These are phyloP conservation scores for Melanotaenia parkinsoni DNA, from an alignment of 2,797 vertebrate genomes.

Conservation along the genomic window DNA sequence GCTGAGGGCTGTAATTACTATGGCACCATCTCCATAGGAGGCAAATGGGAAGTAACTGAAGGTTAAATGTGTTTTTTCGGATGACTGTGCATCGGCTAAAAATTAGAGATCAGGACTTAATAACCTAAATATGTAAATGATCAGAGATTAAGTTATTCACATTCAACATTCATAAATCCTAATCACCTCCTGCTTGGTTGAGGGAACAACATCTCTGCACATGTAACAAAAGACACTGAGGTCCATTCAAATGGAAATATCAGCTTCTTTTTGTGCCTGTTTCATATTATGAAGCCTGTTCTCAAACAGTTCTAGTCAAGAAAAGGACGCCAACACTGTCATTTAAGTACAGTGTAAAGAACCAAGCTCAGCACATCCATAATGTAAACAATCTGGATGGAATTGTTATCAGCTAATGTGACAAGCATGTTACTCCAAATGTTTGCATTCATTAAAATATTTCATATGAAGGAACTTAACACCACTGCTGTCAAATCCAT, in stretches of 20 bases:
- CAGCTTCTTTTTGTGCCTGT: constrained; percentile 8
- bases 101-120: constrained; percentile 33
- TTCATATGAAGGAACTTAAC: constrained; percentile 42
- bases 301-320: constrained; percentile 5
- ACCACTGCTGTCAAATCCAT: constrained; percentile 34
- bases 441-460: constrained; percentile 60
- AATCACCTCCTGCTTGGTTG: constrained; percentile 20
- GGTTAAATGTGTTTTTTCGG: constrained; percentile 67
- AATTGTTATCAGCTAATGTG: constrained; percentile 36
- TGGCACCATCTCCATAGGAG: constrained; percentile 63
- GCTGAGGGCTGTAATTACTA: constrained; percentile 73
- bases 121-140: constrained; percentile 34
- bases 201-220: constrained; percentile 12
- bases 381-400: constrained; percentile 34
- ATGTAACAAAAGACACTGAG: constrained; percentile 34
- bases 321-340: constrained; percentile 21
- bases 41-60: constrained; percentile 63
- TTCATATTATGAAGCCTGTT: constrained; percentile 40
- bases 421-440: constrained; percentile 27
- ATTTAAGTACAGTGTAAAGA: constrained; percentile 38
- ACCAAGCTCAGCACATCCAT: constrained; percentile 20
- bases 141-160: constrained; percentile 48
- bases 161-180: constrained; percentile 36
- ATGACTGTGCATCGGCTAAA: constrained; percentile 51
- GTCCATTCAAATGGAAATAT: constrained; percentile 54